These are phyloP conservation scores for Ifrita kowaldi DNA, from an alignment of 2,113 vertebrate genomes.

Conservation along the genomic window DNA sequence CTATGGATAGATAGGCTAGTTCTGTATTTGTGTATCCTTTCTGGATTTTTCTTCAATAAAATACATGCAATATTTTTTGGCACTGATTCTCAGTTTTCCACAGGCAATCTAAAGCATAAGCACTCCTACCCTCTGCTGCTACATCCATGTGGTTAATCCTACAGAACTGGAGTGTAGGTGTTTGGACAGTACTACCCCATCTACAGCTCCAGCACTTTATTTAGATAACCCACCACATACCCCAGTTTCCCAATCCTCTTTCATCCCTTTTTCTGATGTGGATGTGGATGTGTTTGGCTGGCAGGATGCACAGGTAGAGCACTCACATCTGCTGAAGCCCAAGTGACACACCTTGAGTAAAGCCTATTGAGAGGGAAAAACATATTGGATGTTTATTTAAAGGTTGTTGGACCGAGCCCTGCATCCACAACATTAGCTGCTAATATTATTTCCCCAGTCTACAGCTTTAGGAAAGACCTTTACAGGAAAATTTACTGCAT, in stretches of 20 bases:
- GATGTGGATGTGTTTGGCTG: not conserved
- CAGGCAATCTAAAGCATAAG: not conserved
- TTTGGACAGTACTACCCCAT: not conserved
- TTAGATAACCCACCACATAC: not conserved
- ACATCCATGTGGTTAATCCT: not conserved
- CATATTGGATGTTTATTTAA: not conserved
- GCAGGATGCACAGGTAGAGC: rapidly evolving
- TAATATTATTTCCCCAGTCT: conserved; percentile 46
- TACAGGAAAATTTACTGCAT: conserved; percentile 42
- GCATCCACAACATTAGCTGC: not conserved
- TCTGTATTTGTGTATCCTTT: not conserved
- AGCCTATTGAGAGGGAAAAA: not conserved
- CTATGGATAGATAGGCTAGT: not conserved
- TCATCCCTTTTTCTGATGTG: not conserved
- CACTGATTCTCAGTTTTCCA: not conserved
- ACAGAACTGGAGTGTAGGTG: not conserved
- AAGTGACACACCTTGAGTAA: not conserved
- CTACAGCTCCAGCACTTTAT: not conserved
- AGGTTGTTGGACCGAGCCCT: conserved; percentile 5
- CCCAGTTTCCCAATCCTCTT: not conserved
- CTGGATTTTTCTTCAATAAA: not conserved
- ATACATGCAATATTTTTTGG: not conserved
- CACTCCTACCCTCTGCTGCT: not conserved
- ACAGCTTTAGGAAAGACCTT: conserved; percentile 22
- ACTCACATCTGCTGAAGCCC: not conserved